Base-by-base conservation (phyloP, 2,797 vertebrate species). In the Leucoraja ocellata region DNA sequence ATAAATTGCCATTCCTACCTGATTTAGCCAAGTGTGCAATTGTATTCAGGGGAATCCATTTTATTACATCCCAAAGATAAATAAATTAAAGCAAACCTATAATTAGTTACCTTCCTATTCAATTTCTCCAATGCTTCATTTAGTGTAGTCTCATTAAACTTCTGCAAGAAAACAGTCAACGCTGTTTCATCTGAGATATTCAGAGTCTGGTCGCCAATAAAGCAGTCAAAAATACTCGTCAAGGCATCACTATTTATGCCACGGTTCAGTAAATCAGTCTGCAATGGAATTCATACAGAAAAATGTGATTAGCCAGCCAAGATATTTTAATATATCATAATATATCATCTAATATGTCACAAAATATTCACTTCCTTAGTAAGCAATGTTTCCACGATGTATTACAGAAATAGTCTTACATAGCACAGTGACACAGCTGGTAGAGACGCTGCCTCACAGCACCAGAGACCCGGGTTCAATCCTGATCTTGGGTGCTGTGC, bases 171-270 rank as follows among this genome's bases (percentile, higher is more conserved):
- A 73, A 92, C 4, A 1, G 6, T 46, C 90, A 92, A 14, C 54
- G 90, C 68, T 18, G 1, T 92, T 92, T 76, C 71, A 92, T 76
- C 90, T 16, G 90, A 54, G 23, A 46, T 54, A 73, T 74, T 92
- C 71, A 76, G 46, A 92, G 71, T 39, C 71, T 28, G 74, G 54
- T 39, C 23, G 25, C 90, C 68, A 76, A 54, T 16, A 39, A 74
- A 92, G 90, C 90, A 92, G 10, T 76, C 39, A 76, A 92, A 92
- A 54, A 92, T 2, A 14, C 0, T 14, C 11, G 23, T 8, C 46
- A 92, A 73, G 25, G 10, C 23, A 76, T 76, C 23, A 18, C 71
- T 92, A 46, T 13, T 54, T 74, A 92, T 6, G 28, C 10, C 23
- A 46, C 18, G 32, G 21, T 11, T 65, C 84, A 88, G 90, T 54